Evolutionary conservation across 2,113 vertebrate genomes (phyloP).

Genomic region (Lycocorax pyrrhopterus): DNA sequence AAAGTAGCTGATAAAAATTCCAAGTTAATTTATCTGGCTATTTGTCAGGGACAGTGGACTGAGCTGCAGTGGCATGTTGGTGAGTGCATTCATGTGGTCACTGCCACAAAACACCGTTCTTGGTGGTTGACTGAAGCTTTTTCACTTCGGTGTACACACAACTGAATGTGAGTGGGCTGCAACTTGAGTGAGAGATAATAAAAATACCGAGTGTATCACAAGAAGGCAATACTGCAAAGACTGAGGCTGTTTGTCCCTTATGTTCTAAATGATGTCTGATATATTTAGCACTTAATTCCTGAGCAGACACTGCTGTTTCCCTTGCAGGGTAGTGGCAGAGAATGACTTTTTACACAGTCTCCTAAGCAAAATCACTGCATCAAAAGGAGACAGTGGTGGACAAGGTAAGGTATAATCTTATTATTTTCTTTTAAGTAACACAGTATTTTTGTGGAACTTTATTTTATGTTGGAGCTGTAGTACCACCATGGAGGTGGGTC

Average conservation of each 20-base stretch:
- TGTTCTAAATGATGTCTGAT: background rate
- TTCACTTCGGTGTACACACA: background rate
- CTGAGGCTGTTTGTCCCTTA: background rate
- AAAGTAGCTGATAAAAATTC: background rate
- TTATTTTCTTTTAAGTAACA: background rate
- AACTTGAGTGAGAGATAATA: background rate
- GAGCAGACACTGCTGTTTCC: background rate
- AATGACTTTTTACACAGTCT: slow-evolving; percentile 93
- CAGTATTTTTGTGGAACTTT: background rate
- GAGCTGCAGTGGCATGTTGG: background rate
- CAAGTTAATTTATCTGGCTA: background rate
- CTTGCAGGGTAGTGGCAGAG: slow-evolving; percentile 83
- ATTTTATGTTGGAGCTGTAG: background rate
- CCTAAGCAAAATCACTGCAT: slow-evolving; percentile 88
- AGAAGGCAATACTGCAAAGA: background rate
- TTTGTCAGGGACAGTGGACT: background rate
- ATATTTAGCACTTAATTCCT: background rate
- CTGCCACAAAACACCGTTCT: background rate
- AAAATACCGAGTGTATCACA: background rate
- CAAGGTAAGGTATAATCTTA: slow-evolving; percentile 79
- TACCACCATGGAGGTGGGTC: background rate
- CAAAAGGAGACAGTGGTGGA: slow-evolving; percentile 90
- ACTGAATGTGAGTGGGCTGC: background rate
- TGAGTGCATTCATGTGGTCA: background rate
- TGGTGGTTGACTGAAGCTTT: background rate